Percentiles rank a stretch among this genome's conserved stretches.
Conservation (phyloP, 2,113 vertebrate species). For the Lamprotornis superbus region DNA sequence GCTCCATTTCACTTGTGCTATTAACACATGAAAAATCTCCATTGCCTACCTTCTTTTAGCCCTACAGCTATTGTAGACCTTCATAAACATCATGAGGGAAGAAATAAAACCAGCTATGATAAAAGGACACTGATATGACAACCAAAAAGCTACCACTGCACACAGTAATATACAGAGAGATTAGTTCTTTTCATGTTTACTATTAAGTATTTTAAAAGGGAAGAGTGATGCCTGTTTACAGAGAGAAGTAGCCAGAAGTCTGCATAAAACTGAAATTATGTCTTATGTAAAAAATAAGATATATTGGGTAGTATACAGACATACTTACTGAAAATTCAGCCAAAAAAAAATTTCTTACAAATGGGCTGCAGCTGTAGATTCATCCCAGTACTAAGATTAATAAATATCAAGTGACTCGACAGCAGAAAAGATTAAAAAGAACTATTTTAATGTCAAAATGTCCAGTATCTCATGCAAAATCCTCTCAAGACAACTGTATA, state of each 20-base stretch:
- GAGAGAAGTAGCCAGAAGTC: not conserved
- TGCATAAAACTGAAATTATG: not conserved
- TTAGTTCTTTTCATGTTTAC: not conserved
- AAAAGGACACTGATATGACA: not conserved
- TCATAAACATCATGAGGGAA: not conserved
- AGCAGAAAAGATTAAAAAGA: constrained; percentile 38
- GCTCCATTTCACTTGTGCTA: not conserved
- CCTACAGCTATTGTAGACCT: not conserved
- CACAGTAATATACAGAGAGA: not conserved
- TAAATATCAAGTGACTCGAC: not conserved
- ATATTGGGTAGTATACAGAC: not conserved
- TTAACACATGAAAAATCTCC: not conserved
- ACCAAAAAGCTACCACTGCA: not conserved
- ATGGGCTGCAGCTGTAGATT: constrained; percentile 8
- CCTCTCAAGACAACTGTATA: constrained; percentile 37
- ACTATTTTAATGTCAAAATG: not conserved
- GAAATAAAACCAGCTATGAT: not conserved
- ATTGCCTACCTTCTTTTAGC: not conserved
- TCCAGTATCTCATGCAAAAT: constrained; percentile 27
- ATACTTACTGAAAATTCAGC: not conserved
- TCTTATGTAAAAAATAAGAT: not conserved
- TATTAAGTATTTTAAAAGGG: not conserved
- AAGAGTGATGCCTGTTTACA: not conserved
- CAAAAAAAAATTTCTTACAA: not conserved
- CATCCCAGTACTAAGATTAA: constrained; percentile 12